These are phyloP conservation scores for Corythornis madagascariensis DNA, from an alignment of 2,113 vertebrate species.

Conservation along the genomic window DNA sequence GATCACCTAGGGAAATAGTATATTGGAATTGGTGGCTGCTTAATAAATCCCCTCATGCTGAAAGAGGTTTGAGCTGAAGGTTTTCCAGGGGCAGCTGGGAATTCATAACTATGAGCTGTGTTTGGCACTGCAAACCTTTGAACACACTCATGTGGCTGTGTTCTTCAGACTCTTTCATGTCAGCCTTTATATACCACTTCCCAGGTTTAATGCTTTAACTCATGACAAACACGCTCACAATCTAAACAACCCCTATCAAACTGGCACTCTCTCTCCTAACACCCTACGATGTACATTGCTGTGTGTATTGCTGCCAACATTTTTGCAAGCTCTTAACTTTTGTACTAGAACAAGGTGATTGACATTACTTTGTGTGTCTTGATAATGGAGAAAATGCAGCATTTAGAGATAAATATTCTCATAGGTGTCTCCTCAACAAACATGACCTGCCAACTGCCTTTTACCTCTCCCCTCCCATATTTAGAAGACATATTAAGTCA, in stretches of 20 bases:
- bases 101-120: not conserved
- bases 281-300: not conserved
- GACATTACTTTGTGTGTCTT: conserved; percentile 18
- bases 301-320: not conserved
- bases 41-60: fast-evolving
- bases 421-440: conserved; percentile 1
- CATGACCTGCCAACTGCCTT: not conserved
- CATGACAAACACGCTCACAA: not conserved
- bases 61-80: not conserved
- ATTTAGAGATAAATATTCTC: conserved; percentile 19
- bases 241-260: not conserved
- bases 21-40: not conserved
- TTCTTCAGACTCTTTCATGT: not conserved
- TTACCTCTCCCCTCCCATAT: fast-evolving
- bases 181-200: not conserved
- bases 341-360: conserved; percentile 26
- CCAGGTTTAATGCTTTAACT: not conserved
- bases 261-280: not conserved
- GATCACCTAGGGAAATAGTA: not conserved
- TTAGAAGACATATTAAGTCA: not conserved
- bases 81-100: not conserved
- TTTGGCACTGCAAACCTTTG: not conserved
- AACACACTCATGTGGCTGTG: not conserved
- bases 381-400: conserved; percentile 23
- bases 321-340: conserved; percentile 27